Evolutionary conservation across 2,797 vertebrate genomes (phyloP), one percentile per base, ranked within the genome.

Genomic region (Loriculus beryllinus): DNA sequence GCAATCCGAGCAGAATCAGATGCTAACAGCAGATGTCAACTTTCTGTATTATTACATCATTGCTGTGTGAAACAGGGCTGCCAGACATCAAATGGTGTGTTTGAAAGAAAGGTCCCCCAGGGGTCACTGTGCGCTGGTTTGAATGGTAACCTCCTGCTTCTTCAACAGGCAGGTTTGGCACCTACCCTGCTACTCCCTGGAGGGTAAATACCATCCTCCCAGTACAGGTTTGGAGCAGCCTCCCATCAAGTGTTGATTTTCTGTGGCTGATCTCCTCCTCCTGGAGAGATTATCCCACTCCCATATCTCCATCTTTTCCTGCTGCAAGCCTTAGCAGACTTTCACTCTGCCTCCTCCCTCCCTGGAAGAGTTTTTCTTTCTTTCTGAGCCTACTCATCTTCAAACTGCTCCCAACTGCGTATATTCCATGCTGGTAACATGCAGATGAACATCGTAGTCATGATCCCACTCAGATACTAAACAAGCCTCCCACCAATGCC

Each of bases 401-500:
- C 84, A 94, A 94, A 96, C 88, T 11, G 87, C 91, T 93, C 96
- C 84, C 74, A 74, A 80, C 72, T 96, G 91, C 91, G 28, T 95
- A 92, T 77, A 93, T 95, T 94, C 91, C 60, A 57, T 63, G 92
- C 95, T 91, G 95, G 94, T 92, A 85, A 92, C 95, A 95, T 96
- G 93, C 95, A 96, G 95, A 96, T 96, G 96, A 97, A 95, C 96
- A 97, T 96, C 88, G 96, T 94, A 96, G 91, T 96, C 96, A 95
- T 96, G 94, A 97, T 97, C 94, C 93, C 93, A 96, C 94, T 97
- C 93, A 94, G 93, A 96, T 86, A 89, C 95, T 94, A 96, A 96
- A 96, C 95, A 96, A 91, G 91, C 92, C 95, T 96, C 95, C 96
- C 93, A 96, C 95, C 94, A 52, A 92, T 90, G 92, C 91, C 81